Evolutionary conservation across 1,140 invertebrate species (phyloP).

Genomic region (Harpegnathos saltator): DNA sequence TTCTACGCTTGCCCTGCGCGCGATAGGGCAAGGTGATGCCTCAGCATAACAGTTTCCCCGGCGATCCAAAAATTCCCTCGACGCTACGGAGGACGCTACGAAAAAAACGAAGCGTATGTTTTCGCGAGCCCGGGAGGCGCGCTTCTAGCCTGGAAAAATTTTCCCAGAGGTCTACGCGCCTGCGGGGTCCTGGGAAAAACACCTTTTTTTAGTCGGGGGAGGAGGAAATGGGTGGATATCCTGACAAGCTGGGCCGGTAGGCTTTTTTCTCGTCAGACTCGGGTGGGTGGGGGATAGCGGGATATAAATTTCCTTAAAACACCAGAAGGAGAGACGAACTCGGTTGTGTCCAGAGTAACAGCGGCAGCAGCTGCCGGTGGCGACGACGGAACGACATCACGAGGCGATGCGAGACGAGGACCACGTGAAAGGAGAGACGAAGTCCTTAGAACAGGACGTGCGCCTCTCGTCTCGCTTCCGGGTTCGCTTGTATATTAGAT

Average conservation of each 20-base stretch:
- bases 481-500: slow-evolving; percentile 80
- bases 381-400: slow-evolving; percentile 59
- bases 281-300: slow-evolving; percentile 42
- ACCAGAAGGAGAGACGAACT: slow-evolving; percentile 70
- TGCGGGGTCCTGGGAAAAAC: slow-evolving; percentile 33
- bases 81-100: neutral
- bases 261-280: slow-evolving; percentile 70
- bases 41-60: neutral
- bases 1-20: too few relatives aligned
- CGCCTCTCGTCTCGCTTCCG: slow-evolving; percentile 80
- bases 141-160: slow-evolving; percentile 10
- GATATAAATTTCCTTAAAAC: slow-evolving; percentile 80
- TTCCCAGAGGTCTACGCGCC: neutral
- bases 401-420: slow-evolving; percentile 40
- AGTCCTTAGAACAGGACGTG: slow-evolving; percentile 82
- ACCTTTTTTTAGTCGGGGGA: slow-evolving; percentile 54
- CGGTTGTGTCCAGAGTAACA: slow-evolving; percentile 33
- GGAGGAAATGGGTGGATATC: slow-evolving; percentile 69
- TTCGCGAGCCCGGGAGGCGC: slow-evolving; percentile 11
- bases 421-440: slow-evolving; percentile 72
- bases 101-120: slow-evolving; percentile 6
- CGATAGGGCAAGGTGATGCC: too few relatives aligned
- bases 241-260: slow-evolving; percentile 61
- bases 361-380: slow-evolving; percentile 67
- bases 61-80: neutral